Evolutionary conservation across 2,888 invertebrate genomes (phyloP), one percentile per base, ranked within the genome.

Genomic region (Mycogona germanica): DNA sequence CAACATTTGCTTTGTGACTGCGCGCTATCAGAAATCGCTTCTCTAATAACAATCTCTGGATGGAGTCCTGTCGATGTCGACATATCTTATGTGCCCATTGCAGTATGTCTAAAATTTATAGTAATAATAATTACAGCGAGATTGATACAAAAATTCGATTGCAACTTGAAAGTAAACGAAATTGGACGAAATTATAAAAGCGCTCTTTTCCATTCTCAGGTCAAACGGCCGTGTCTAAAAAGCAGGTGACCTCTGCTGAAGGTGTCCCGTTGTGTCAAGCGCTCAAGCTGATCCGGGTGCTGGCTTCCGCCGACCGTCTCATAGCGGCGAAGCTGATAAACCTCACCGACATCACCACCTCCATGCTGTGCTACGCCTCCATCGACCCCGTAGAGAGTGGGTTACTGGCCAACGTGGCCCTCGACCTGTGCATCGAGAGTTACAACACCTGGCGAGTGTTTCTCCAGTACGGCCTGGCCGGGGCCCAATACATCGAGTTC

Each of bases 231-330:
- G n/a, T n/a, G 46, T 21, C 2, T 26, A 21, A 37, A 12, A 21
- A 37, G 21, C 48, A 51, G 7, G 55, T 63, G 26, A 57, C 64
- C 3, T 66, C 67, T 58, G 71, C 74, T 50, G 81, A 85, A 66
- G 79, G 80, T 4, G 75, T 77, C 60, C 85, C 88, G 2, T 71
- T 85, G 57, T 67, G 79, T 51, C 73, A 78, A 49, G 84, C 84
- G 7, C 65, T 91, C 19, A 86, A 83, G 66, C 70, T 91, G 3
- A 69, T 87, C 32, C 75, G 88, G 62, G 72, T 87, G 50, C 67
- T 91, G 29, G 75, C 81, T 28, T 74, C 79, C 35, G 78, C 82
- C 63, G 77, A 74, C 44, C 70, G 69, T 63, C 71, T 73, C 57
- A 70, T 79, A 55, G 76, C 78, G 4, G 66, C 69, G 12, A 65